A percentile compares a stretch with the other conserved stretches of the same genome.
phyloP scores from a whole-genome alignment of 2,888 invertebrate genomes.

The Drosophila testacea region DNA sequence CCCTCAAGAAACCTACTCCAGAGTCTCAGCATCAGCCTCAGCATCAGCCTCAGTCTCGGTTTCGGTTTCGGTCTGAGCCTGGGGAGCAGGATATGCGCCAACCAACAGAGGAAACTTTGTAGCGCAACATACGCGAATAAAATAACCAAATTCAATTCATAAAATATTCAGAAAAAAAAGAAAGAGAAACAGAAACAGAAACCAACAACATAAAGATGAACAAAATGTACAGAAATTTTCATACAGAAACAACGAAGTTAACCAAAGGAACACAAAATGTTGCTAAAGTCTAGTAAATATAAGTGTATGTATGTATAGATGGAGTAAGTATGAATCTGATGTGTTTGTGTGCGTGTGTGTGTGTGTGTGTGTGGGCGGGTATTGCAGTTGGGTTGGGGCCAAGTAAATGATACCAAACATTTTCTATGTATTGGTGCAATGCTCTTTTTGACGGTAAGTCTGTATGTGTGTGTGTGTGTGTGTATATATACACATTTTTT shows the following conservation, averaged over 20 bases:
- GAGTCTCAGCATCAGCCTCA: neutral
- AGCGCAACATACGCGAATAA: conserved; percentile 77
- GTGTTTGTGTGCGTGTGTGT: conserved; percentile 35
- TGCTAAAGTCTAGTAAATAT: conserved; percentile 43
- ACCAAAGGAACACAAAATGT: conserved; percentile 29
- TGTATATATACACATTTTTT: conserved; percentile 57
- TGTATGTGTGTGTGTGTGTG: conserved; percentile 33
- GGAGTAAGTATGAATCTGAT: conserved; percentile 19
- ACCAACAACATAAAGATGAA: conserved; percentile 21
- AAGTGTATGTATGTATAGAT: conserved; percentile 4
- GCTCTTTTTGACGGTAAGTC: conserved; percentile 41
- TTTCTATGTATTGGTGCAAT: conserved; percentile 61
- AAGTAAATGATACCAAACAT: conserved; percentile 73
- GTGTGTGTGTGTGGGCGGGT: conserved; percentile 35
- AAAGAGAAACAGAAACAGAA: conserved; percentile 13
- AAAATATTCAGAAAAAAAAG: conserved; percentile 72
- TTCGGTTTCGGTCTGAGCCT: conserved; percentile 4
- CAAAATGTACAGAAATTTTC: conserved; percentile 54
- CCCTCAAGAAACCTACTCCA: neutral
- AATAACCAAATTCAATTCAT: conserved; percentile 81
- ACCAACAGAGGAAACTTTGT: conserved; percentile 55
- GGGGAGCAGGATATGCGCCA: conserved; percentile 21
- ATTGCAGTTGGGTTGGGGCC: conserved; percentile 64
- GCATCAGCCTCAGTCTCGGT: neutral
- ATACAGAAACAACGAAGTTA: conserved; percentile 39